A percentile compares a stretch with the other conserved stretches of the same genome.
Conservation (phyloP, 1,140 invertebrate species). For the Hydropsyche tenuis region DNA sequence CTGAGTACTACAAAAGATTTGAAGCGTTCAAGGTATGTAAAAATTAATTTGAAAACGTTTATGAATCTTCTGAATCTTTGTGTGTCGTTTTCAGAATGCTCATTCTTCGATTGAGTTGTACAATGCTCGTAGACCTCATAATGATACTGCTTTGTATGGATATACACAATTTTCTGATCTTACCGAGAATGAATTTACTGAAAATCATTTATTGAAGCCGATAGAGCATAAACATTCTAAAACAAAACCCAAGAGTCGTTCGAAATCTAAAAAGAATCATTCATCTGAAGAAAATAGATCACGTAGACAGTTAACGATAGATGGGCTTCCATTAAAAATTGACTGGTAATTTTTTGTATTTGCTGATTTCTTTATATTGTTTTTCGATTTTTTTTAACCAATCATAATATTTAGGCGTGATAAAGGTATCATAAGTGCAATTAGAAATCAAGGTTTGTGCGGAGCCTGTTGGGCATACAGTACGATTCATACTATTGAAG, state of each 20-base stretch:
- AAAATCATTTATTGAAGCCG: slow-evolving; percentile 58
- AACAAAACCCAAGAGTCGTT: background rate
- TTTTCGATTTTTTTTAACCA: too few relatives aligned
- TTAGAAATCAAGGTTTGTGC: slow-evolving; percentile 79
- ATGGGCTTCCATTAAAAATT: slow-evolving; percentile 54
- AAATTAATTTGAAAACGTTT: too few relatives aligned
- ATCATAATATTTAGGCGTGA: too few relatives aligned
- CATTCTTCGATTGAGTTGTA: slow-evolving; percentile 67
- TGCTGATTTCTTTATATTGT: too few relatives aligned
- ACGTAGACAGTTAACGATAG: slow-evolving; percentile 42
- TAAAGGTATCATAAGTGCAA: slow-evolving; percentile 70
- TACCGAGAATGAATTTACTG: slow-evolving; percentile 72
- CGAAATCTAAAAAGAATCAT: background rate
- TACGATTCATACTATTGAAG: slow-evolving; percentile 77
- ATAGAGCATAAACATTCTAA: background rate
- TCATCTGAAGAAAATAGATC: slow-evolving; percentile 35
- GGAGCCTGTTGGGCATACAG: slow-evolving; percentile 91
- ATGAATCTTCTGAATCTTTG: too few relatives aligned
- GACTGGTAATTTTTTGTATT: slow-evolving; percentile 61
- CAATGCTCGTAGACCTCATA: slow-evolving; percentile 63
- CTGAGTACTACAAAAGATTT: slow-evolving; percentile 67
- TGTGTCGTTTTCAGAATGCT: slow-evolving; percentile 66
- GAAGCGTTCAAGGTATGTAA: slow-evolving; percentile 71
- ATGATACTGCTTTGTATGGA: slow-evolving; percentile 72
- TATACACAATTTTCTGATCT: slow-evolving; percentile 78